Base-by-base conservation (phyloP, 2,888 invertebrate species). In the Catocala fraxini region DNA sequence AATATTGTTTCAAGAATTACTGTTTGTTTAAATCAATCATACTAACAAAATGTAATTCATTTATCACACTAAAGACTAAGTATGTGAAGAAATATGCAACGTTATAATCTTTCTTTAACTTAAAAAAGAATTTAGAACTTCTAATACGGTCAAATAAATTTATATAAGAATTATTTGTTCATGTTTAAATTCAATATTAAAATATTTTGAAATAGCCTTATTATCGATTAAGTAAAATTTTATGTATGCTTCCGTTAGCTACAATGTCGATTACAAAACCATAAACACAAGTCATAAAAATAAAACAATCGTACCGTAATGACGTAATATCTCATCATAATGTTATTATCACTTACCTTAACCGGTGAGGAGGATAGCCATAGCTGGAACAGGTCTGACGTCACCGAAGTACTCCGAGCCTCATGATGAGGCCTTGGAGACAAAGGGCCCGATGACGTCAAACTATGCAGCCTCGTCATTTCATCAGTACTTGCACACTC, bases 311-410 rank as follows among this genome's bases (percentile, higher is more conserved):
- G 12, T 48, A 52, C 42, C 56, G 41, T 63, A 58, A 65, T 53
- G 56, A 53, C 48, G 39, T 59, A 59, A 65, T 59, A 63, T 9
- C 6, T 39, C 55, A 76, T 81, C 69, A 83, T 70, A 57, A 58
- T 57, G 53, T 52, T 56, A 77, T 82, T 71, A 83, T 69, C 73
- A 85, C 95, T 89, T 70, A 96, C 96, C 95, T 96, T 96, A 83
- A 96, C 94, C 6, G 97, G 97, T 55, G 97, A 97, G 39, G 97
- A 96, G 42, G 97, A 96, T 84, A 98, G 92, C 98, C 98, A 98
- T 71, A 97, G 95, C 82, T 97, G 97, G 90, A 98, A 98, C 69
- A 98, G 94, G 86, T 98, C 98, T 70, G 97, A 97, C 49, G 97
- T 97, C 72, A 97, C 96, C 51, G 97, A 97, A 51, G 97, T 96